Conservation (phyloP, 2,888 invertebrate species). For the Teleiodes luculella region DNA sequence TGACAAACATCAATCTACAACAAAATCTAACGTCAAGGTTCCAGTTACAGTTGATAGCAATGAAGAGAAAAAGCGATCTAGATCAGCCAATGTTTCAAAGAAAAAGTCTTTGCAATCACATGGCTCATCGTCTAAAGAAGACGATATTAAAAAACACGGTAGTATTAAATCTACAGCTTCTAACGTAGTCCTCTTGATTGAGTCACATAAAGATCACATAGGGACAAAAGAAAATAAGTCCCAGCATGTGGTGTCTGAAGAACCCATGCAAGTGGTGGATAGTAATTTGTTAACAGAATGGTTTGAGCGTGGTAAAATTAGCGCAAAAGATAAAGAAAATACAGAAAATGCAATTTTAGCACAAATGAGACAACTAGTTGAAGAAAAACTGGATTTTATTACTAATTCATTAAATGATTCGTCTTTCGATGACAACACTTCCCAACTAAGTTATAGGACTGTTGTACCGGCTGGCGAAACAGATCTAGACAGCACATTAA, state of each 20-base stretch:
- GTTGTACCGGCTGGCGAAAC: slow-evolving; percentile 30
- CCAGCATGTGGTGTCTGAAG: slow-evolving; percentile 8
- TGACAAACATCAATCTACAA: slow-evolving; percentile 32
- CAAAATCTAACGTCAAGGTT: slow-evolving; percentile 38
- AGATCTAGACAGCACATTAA: slow-evolving; percentile 27
- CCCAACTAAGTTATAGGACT: slow-evolving; percentile 38
- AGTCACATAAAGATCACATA: slow-evolving; percentile 21
- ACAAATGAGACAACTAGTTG: slow-evolving; percentile 42
- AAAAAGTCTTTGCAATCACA: slow-evolving; percentile 30
- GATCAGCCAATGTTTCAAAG: slow-evolving; percentile 30
- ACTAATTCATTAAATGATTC: slow-evolving; percentile 26
- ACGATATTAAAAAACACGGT: slow-evolving; percentile 23
- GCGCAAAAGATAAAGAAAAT: slow-evolving; percentile 18
- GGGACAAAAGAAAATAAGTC: neutral
- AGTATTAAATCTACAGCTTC: slow-evolving; percentile 9
- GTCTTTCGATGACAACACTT: slow-evolving; percentile 29
- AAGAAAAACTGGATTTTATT: slow-evolving; percentile 46
- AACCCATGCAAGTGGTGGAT: slow-evolving; percentile 21
- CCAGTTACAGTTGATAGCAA: slow-evolving; percentile 28
- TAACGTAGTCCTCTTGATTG: slow-evolving; percentile 35
- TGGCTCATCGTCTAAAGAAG: slow-evolving; percentile 20
- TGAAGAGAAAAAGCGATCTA: slow-evolving; percentile 26
- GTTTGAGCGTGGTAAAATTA: slow-evolving; percentile 24
- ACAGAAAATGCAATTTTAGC: slow-evolving; percentile 26
- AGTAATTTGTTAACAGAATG: slow-evolving; percentile 30